phyloP scores from a whole-genome alignment of 2,797 vertebrate species.

The Thripadectes ignobilis region DNA sequence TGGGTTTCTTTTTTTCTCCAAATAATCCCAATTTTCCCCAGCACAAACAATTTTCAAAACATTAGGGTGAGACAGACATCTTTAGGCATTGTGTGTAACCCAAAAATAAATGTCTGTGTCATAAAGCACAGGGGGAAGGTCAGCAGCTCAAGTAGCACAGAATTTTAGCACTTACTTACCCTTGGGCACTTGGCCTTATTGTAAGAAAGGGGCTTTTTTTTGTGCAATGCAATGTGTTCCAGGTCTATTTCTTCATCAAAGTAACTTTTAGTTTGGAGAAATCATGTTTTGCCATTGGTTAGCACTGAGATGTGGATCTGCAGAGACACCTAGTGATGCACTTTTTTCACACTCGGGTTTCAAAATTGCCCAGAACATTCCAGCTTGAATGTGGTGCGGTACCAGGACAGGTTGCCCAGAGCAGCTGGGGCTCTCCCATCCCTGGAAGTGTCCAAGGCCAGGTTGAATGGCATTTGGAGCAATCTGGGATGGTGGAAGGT shows the following conservation, averaged over 20 bases:
- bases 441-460: background rate
- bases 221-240: background rate
- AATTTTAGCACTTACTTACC: background rate
- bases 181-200: background rate
- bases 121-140: background rate
- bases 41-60: background rate
- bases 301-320: background rate
- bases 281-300: background rate
- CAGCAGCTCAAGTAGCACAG: background rate
- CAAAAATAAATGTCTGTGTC: background rate
- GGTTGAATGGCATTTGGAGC: rapidly evolving
- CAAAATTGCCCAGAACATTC: background rate
- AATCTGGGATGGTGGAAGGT: rapidly evolving
- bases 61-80: background rate
- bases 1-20: background rate
- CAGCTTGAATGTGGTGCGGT: background rate
- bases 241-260: background rate
- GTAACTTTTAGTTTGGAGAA: background rate
- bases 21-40: rapidly evolving
- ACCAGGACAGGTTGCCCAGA: background rate
- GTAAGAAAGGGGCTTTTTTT: rapidly evolving
- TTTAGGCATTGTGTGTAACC: rapidly evolving
- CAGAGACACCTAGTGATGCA: conserved; percentile 30
- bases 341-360: background rate
- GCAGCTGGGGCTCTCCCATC: background rate